phyloP scores from a whole-genome alignment of 1,140 invertebrate species.

The Psix sp. region DNA sequence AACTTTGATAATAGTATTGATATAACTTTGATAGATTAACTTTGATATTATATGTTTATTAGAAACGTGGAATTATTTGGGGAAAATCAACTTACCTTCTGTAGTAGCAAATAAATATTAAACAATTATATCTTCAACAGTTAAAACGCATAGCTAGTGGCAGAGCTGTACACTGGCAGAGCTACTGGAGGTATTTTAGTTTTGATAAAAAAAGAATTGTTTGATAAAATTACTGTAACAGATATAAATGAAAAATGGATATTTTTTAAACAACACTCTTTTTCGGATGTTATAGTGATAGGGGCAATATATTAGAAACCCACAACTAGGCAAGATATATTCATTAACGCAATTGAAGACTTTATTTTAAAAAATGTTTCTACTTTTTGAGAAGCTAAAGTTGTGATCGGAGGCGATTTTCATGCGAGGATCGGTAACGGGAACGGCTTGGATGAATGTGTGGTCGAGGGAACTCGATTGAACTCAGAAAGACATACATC shows the following conservation, averaged over 20 bases:
- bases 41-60: constrained; percentile 1
- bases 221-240: too few species aligned
- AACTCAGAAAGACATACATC: not conserved
- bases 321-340: too few species aligned
- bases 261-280: not conserved
- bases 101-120: not conserved
- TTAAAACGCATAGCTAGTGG: too few species aligned
- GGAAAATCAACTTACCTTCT: not conserved
- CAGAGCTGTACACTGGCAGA: too few species aligned
- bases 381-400: not conserved
- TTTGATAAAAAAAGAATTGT: too few species aligned
- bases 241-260: not conserved
- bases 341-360: too few species aligned
- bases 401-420: not conserved
- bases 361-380: not conserved
- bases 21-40: not conserved
- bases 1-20: not conserved
- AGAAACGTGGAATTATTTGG: constrained; percentile 1
- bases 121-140: not conserved
- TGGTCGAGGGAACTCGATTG: not conserved
- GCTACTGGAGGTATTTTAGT: not conserved
- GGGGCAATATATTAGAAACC: not conserved
- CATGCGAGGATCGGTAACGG: not conserved
- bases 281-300: not conserved
- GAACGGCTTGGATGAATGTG: not conserved